Percentiles rank a stretch among this genome's conserved stretches.
Conservation (phyloP, 2,888 invertebrate species). For the Pyrochroa serraticornis region DNA sequence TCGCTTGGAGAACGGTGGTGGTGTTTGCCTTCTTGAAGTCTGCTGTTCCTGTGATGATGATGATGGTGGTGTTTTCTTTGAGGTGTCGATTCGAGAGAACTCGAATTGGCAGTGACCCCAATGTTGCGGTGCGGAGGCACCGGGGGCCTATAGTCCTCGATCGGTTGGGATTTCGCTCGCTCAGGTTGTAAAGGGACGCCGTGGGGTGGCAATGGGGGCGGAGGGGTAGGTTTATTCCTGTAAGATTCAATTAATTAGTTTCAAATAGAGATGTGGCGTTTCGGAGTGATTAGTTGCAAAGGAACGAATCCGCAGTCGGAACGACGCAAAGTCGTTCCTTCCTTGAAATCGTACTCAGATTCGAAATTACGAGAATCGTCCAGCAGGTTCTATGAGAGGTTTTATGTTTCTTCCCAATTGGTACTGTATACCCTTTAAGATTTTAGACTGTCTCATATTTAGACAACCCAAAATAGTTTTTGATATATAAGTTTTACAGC, state of each 20-base stretch:
- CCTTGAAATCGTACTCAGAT: background rate
- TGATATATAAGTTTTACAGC: too few species aligned
- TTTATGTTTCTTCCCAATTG: too few species aligned
- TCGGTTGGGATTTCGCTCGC: conserved; percentile 33
- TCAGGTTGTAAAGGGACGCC: conserved; percentile 52
- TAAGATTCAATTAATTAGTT: background rate
- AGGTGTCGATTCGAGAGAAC: conserved; percentile 36
- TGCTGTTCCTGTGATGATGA: conserved; percentile 57
- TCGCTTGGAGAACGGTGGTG: conserved; percentile 26
- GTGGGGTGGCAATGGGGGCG: conserved; percentile 61
- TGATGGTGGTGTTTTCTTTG: conserved; percentile 57
- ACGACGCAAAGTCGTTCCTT: too few species aligned
- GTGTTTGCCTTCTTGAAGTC: conserved; percentile 42
- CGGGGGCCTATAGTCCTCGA: conserved; percentile 82
- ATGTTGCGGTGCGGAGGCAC: conserved; percentile 86
- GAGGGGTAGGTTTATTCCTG: conserved; percentile 54
- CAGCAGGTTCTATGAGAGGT: too few species aligned
- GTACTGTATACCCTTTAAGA: too few species aligned
- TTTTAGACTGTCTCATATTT: too few species aligned
- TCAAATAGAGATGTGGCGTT: too few species aligned
- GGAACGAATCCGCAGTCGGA: too few species aligned
- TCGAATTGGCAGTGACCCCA: conserved; percentile 63
- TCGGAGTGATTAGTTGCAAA: too few species aligned
- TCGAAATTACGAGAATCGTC: background rate
- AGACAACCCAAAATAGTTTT: too few species aligned